These are phyloP conservation scores for Gryllus bimaculatus DNA, from an alignment of 1,140 invertebrate genomes.

Conservation along the genomic window DNA sequence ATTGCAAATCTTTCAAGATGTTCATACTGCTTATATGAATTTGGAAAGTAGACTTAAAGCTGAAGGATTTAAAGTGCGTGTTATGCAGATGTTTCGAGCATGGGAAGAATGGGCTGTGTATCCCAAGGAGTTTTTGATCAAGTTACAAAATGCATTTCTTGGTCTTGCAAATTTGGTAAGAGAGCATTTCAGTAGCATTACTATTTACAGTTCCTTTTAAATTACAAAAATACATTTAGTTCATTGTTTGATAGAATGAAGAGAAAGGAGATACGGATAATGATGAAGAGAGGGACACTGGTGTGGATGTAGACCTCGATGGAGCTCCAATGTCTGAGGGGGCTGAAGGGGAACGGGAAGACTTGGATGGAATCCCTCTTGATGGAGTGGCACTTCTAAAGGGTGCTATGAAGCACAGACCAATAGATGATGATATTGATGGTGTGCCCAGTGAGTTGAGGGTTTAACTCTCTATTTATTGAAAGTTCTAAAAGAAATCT, in stretches of 20 bases:
- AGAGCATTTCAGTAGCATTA: background rate
- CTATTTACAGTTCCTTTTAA: background rate
- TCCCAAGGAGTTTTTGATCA: slow-evolving; percentile 84
- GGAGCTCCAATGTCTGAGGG: slow-evolving; percentile 50
- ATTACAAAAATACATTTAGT: no score
- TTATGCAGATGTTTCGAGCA: slow-evolving; percentile 87
- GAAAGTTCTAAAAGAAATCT: no score
- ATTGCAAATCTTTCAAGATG: slow-evolving; percentile 74
- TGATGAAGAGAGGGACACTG: slow-evolving; percentile 31
- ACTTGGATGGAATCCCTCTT: slow-evolving; percentile 70
- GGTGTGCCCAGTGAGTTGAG: slow-evolving; percentile 54
- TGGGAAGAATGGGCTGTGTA: slow-evolving; percentile 99
- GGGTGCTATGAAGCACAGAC: slow-evolving; percentile 47
- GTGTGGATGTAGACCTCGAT: slow-evolving; percentile 39
- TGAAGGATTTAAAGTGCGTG: slow-evolving; percentile 91
- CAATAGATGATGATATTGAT: slow-evolving; percentile 56
- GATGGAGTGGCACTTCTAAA: slow-evolving; percentile 72
- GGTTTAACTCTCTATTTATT: background rate
- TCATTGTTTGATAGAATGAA: slow-evolving; percentile 12
- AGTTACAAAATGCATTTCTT: slow-evolving; percentile 84
- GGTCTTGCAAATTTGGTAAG: slow-evolving; percentile 40
- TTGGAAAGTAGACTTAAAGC: slow-evolving; percentile 86
- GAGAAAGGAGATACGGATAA: slow-evolving; percentile 36
- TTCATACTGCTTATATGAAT: slow-evolving; percentile 64
- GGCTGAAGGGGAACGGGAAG: slow-evolving; percentile 50